Percentiles rank a stretch among this genome's conserved stretches.
phyloP scores from a whole-genome alignment of 2,888 invertebrate species.

The Leptopterna dolabrata region DNA sequence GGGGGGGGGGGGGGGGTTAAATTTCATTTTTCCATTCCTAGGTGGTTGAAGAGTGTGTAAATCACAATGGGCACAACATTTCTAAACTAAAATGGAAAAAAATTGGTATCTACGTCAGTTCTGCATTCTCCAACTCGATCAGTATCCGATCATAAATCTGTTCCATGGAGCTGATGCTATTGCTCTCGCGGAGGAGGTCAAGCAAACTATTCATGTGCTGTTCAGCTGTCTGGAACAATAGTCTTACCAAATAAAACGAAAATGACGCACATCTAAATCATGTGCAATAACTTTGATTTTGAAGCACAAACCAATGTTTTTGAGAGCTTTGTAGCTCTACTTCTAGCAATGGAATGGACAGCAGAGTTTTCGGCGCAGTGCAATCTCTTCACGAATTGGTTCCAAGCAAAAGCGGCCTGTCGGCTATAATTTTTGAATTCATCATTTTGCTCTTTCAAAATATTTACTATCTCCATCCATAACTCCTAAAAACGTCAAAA shows the following conservation, averaged over 20 bases:
- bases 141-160: not conserved
- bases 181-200: constrained; percentile 29
- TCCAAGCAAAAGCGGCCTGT: constrained; percentile 36
- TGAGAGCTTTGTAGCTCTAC: not conserved
- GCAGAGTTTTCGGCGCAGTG: constrained; percentile 33
- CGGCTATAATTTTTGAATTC: constrained; percentile 20
- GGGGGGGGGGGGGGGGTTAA: too few species aligned
- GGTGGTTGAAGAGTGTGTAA: too few species aligned
- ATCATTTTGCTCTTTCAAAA: constrained; percentile 12
- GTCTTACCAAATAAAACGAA: not conserved
- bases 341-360: not conserved
- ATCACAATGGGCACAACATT: not conserved
- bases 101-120: not conserved
- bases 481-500: not conserved
- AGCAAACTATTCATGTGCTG: not conserved
- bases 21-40: not conserved
- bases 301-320: constrained; percentile 8
- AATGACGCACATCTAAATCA: too few species aligned
- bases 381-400: constrained; percentile 22
- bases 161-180: not conserved
- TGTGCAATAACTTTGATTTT: not conserved
- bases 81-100: not conserved
- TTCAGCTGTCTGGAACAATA: constrained; percentile 8
- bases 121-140: constrained; percentile 6
- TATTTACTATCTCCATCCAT: constrained; percentile 33